phyloP scores from a whole-genome alignment of 2,888 invertebrate genomes.

The Criorhina ranunculi region DNA sequence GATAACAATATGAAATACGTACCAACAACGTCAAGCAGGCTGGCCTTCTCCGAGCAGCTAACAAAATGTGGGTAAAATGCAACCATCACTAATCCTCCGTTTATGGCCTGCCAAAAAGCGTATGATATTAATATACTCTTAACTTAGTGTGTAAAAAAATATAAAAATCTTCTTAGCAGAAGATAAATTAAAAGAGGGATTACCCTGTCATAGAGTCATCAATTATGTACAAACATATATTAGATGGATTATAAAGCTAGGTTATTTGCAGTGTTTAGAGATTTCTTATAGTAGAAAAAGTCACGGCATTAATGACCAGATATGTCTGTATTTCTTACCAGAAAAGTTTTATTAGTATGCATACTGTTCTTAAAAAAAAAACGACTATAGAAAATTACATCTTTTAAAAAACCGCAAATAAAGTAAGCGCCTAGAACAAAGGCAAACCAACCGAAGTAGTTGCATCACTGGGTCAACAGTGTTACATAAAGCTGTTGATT shows the following conservation, averaged over 20 bases:
- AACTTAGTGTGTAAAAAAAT: not conserved
- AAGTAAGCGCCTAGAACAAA: too few species aligned
- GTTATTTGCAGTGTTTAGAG: not conserved
- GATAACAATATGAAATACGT: constrained; percentile 79
- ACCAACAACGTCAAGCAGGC: constrained; percentile 87
- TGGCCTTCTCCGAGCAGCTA: constrained; percentile 86
- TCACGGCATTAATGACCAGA: too few species aligned
- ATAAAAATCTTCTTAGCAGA: not conserved
- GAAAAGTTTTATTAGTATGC: too few species aligned
- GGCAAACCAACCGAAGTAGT: too few species aligned
- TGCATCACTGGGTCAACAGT: too few species aligned
- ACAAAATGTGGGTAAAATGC: constrained; percentile 88
- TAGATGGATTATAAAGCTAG: not conserved
- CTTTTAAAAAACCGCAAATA: too few species aligned
- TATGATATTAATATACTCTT: constrained; percentile 14
- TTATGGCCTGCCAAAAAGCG: constrained; percentile 85
- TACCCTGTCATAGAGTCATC: not conserved
- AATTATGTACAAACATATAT: not conserved
- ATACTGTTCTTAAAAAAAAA: too few species aligned
- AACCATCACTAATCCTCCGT: constrained; percentile 88
- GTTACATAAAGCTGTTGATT: too few species aligned
- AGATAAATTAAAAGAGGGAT: constrained; percentile 4
- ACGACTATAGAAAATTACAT: too few species aligned
- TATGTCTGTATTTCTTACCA: too few species aligned
- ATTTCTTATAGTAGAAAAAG: not conserved